Evolutionary conservation across 2,888 invertebrate species (phyloP), one percentile per base, ranked within the genome.

Genomic region (Icerya purchasi): DNA sequence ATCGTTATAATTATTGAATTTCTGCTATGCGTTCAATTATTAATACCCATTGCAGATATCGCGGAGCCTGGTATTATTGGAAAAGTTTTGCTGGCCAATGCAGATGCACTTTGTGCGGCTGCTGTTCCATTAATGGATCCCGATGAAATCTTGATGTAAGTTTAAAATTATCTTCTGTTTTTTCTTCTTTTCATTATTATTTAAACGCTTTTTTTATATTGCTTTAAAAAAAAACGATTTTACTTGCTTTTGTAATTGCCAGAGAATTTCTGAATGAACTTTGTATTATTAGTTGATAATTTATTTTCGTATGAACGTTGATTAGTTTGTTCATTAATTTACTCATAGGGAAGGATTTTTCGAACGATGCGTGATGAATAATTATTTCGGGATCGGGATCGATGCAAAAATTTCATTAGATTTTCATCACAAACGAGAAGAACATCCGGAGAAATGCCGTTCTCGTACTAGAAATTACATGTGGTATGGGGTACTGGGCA

Each of bases 381-480:
- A 97, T 71, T 97, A 97, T 71, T 96, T 96, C 70, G 96, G 96
- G 0, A 96, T 97, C 68, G 96, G 96, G 1, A 88, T 97, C 63
- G 96, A 97, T 74, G 96, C 96, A 0, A 96, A 97, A 73, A 94
- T 97, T 59, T 88, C 93, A 0, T 74, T 96, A 53, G 96, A 96
- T 70, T 97, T 97, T 70, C 94, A 96, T 72, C 88, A 92, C 69
- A 96, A 94, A 72, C 78, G 96, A 25, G 94, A 96, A 69, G 93
- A 93, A 68, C 92, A 94, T 72, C 94, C 96, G 0, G 93, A 96
- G 69, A 94, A 94, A 70, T 94, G 92, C 71, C 76, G 91, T 63
- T 92, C 92, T 0, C 78, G 94, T 56, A 92, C 93, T 0, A 86
- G 91, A 68, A 93, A 96, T 70, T 89, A 93, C 67, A 91, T 96